Evolutionary conservation across 2,797 vertebrate genomes (phyloP).

Genomic region (Florisuga fusca): DNA sequence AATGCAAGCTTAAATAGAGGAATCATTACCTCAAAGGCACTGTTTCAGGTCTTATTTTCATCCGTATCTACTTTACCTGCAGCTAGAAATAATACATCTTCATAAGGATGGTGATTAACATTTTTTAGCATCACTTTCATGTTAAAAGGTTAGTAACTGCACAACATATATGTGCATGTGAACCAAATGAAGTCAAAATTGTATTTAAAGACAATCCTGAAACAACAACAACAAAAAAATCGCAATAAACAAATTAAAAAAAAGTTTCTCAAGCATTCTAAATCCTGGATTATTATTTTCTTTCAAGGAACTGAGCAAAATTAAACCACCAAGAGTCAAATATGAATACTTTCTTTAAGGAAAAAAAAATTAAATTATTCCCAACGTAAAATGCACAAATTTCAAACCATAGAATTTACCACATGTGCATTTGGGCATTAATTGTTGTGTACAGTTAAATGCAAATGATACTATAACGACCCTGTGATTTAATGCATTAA

Average conservation of each 20-base stretch:
- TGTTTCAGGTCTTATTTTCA: constrained; percentile 11
- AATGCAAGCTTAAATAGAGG: background rate
- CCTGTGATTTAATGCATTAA: background rate
- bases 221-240: too few relatives aligned
- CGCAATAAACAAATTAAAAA: background rate
- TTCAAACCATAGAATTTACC: background rate
- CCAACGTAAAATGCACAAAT: background rate
- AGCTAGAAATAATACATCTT: background rate
- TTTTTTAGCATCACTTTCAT: background rate
- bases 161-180: background rate
- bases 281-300: background rate
- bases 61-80: background rate
- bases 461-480: background rate
- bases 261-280: background rate
- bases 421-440: background rate
- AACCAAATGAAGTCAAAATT: background rate
- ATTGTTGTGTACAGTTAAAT: background rate
- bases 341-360: background rate
- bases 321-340: background rate
- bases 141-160: background rate
- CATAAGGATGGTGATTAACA: background rate
- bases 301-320: background rate
- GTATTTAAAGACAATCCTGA: background rate
- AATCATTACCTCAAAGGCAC: background rate
- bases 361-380: background rate